phyloP scores from a whole-genome alignment of 2,113 vertebrate species.

The Upupa epops region DNA sequence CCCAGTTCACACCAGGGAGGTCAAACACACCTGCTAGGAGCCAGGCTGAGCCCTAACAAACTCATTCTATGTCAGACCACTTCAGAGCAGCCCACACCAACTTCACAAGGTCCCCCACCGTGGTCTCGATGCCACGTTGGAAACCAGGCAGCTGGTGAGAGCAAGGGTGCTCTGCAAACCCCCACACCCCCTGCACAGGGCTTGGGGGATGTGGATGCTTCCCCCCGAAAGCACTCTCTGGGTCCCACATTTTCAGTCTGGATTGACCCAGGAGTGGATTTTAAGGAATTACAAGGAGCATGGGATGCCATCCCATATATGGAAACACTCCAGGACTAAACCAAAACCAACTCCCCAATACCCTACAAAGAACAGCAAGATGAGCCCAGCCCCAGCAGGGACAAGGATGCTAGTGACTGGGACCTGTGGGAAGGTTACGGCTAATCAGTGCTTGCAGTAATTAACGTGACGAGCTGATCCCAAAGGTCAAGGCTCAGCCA shows the following conservation, averaged over 20 bases:
- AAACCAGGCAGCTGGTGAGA: accelerated
- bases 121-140: accelerated
- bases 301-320: accelerated
- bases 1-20: not conserved
- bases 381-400: not conserved
- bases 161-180: not conserved
- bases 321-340: accelerated
- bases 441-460: not conserved
- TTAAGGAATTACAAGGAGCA: not conserved
- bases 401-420: not conserved
- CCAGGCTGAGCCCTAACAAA: not conserved
- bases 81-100: not conserved
- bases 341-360: accelerated
- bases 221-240: not conserved
- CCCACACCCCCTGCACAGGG: not conserved
- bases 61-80: accelerated
- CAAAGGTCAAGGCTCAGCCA: not conserved
- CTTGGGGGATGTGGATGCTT: not conserved
- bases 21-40: accelerated
- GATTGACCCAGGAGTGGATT: not conserved
- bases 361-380: not conserved
- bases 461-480: conserved; percentile 29
- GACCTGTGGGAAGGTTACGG: not conserved
- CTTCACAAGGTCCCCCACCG: not conserved
- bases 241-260: accelerated